Evolutionary conservation across 2,888 invertebrate species (phyloP).

Genomic region (Agonum fuliginosum): DNA sequence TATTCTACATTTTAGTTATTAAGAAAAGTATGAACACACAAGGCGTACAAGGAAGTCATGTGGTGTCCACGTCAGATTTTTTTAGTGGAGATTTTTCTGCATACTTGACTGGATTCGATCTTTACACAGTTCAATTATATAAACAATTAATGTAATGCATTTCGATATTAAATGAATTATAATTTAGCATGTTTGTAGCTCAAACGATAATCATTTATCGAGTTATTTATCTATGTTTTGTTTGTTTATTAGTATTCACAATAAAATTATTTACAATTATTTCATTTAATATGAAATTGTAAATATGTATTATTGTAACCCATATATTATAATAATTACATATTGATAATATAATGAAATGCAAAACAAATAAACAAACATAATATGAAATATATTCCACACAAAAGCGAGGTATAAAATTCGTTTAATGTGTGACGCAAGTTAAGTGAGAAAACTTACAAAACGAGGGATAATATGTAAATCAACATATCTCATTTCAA

Average conservation of each 20-base stretch:
- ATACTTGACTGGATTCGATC: too few relatives aligned
- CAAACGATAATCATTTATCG: not conserved
- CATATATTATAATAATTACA: conserved; percentile 11
- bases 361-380: not conserved
- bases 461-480: conserved; percentile 63
- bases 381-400: not conserved
- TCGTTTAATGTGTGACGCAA: conserved; percentile 45
- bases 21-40: too few relatives aligned
- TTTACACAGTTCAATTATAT: too few relatives aligned
- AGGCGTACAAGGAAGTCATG: too few relatives aligned
- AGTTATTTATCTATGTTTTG: conserved; percentile 18
- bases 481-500: conserved; percentile 64
- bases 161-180: not conserved
- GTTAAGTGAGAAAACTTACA: conserved; percentile 62
- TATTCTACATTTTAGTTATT: too few relatives aligned
- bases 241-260: conserved; percentile 8
- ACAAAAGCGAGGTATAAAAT: not conserved
- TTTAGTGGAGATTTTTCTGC: too few relatives aligned
- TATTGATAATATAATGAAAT: not conserved
- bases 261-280: conserved; percentile 15
- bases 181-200: not conserved
- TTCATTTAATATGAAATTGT: conserved; percentile 6
- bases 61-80: too few relatives aligned
- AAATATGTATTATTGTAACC: not conserved
- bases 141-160: too few relatives aligned